Percentiles rank a stretch among this genome's conserved stretches.
These are phyloP conservation scores for Avahi laniger DNA, from an alignment of 2,797 vertebrate genomes.

Conservation along the genomic window DNA sequence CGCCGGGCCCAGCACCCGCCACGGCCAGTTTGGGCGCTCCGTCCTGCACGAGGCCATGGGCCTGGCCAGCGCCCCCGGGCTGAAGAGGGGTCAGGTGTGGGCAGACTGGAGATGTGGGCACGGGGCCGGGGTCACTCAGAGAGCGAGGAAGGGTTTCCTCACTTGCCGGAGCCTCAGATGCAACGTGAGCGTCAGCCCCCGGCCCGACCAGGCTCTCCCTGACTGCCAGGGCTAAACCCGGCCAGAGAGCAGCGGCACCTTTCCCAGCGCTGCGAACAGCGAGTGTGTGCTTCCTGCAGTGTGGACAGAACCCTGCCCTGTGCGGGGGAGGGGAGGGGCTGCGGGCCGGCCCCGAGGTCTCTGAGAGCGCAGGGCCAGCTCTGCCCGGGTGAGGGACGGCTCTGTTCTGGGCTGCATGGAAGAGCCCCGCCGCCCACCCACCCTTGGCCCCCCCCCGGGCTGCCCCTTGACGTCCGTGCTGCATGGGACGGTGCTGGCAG, in stretches of 20 bases:
- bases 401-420: neutral
- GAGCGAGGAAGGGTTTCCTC: too few relatives aligned
- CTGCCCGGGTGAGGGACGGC: neutral
- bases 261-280: neutral
- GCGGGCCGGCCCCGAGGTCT: neutral
- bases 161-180: too few relatives aligned
- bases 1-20: accelerated
- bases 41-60: too few relatives aligned
- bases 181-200: neutral
- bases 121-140: too few relatives aligned
- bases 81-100: too few relatives aligned
- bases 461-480: neutral
- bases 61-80: too few relatives aligned
- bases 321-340: neutral
- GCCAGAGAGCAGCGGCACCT: neutral
- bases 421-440: neutral
- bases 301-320: neutral
- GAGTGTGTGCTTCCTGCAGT: neutral
- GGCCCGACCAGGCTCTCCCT: neutral
- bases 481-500: neutral
- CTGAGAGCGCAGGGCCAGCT: neutral
- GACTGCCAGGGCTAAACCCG: neutral
- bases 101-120: too few relatives aligned
- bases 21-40: accelerated
- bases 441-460: neutral